Percentiles rank a stretch among this genome's conserved stretches.
These are phyloP conservation scores for Panurus biarmicus DNA, from an alignment of 2,113 vertebrate genomes.

Conservation along the genomic window DNA sequence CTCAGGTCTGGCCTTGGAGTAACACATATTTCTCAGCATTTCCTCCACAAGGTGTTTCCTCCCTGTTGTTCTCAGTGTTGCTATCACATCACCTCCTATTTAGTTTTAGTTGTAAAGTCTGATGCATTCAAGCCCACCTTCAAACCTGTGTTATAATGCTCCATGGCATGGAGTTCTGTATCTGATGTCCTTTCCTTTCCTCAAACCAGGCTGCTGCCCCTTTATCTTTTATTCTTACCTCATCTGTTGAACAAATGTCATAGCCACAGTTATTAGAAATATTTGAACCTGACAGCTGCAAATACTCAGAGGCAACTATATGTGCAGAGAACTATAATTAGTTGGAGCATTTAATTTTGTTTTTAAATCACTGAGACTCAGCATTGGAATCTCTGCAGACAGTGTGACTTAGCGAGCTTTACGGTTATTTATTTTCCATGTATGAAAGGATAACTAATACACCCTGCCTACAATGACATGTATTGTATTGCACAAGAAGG, in stretches of 20 bases:
- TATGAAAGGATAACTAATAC: background rate
- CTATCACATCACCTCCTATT: background rate
- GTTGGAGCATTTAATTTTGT: constrained; percentile 25
- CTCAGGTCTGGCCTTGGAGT: background rate
- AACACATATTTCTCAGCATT: background rate
- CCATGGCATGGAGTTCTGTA: background rate
- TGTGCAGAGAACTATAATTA: constrained; percentile 37
- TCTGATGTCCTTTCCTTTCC: background rate
- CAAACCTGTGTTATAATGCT: background rate
- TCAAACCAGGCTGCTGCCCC: background rate
- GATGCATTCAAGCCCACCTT: background rate
- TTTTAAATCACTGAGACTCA: constrained; percentile 6
- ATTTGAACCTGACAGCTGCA: constrained; percentile 57
- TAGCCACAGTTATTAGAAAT: constrained; percentile 45
- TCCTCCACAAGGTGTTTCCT: background rate
- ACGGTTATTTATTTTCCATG: constrained; percentile 25
- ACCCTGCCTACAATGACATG: background rate
- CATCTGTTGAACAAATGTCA: constrained; percentile 62
- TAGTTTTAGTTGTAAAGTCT: background rate
- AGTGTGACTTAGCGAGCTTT: constrained; percentile 32
- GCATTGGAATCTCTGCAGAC: constrained; percentile 20
- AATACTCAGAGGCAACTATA: constrained; percentile 39
- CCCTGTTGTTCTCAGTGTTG: background rate
- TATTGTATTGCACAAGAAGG: background rate
- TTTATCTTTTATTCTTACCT: constrained; percentile 42